Percentiles rank a stretch among this genome's conserved stretches.
Conservation (phyloP, 2,113 vertebrate species). For the Poeciliopsis turrubarensis region DNA sequence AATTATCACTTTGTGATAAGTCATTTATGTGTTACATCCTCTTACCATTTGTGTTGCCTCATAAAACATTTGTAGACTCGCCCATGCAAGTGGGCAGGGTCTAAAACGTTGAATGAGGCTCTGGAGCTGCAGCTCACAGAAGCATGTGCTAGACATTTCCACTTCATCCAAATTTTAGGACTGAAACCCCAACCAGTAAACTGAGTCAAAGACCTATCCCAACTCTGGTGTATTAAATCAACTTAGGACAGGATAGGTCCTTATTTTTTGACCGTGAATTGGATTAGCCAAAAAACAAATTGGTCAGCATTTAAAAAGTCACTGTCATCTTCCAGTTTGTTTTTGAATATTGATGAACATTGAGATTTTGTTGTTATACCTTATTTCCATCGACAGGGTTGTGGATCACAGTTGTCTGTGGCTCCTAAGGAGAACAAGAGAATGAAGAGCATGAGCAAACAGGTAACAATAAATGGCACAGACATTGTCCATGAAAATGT, state of each 20-base stretch:
- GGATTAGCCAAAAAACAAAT: background rate
- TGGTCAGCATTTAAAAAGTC: background rate
- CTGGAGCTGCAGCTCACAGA: background rate
- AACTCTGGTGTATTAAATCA: background rate
- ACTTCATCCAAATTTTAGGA: background rate
- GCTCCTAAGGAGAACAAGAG: slow-evolving; percentile 85
- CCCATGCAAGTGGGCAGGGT: background rate
- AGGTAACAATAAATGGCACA: slow-evolving; percentile 9
- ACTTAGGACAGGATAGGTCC: background rate
- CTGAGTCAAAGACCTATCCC: background rate
- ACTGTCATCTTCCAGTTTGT: slow-evolving; percentile 27
- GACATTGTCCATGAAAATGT: slow-evolving; percentile 16
- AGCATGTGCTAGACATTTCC: background rate
- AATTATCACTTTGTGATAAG: background rate
- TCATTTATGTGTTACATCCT: background rate
- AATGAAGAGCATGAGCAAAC: slow-evolving; percentile 76
- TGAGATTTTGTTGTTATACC: slow-evolving; percentile 74
- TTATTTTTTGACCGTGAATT: too few relatives aligned
- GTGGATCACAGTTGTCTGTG: slow-evolving; percentile 99
- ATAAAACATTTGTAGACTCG: background rate
- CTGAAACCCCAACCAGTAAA: background rate
- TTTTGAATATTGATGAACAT: background rate
- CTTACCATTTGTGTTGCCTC: background rate
- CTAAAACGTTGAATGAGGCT: background rate
- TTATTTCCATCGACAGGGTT: slow-evolving; percentile 98